These are phyloP conservation scores for Margaritifera margaritifera DNA, from an alignment of 2,888 invertebrate genomes.

Conservation along the genomic window DNA sequence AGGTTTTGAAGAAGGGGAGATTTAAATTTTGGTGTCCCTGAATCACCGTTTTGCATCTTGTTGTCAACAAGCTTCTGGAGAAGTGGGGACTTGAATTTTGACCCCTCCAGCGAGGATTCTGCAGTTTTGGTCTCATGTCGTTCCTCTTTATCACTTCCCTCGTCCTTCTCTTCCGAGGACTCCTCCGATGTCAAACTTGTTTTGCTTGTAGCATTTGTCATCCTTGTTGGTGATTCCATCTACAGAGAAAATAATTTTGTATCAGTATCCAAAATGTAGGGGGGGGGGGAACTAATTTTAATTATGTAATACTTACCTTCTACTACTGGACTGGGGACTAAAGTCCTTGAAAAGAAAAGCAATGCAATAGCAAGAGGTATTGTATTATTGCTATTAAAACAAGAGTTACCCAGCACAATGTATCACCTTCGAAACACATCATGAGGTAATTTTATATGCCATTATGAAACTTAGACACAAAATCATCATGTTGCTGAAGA, in stretches of 20 bases:
- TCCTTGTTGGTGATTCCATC: conserved; percentile 38
- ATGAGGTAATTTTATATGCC: too few relatives aligned
- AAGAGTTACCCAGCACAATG: too few relatives aligned
- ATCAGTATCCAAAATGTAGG: too few relatives aligned
- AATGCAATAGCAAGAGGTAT: too few relatives aligned
- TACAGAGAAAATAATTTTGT: conserved; percentile 10
- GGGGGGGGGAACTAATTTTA: too few relatives aligned
- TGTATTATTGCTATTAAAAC: too few relatives aligned
- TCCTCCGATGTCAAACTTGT: conserved; percentile 50
- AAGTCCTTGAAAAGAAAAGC: too few relatives aligned
- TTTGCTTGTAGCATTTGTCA: conserved; percentile 51
- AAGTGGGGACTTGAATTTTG: conserved; percentile 66
- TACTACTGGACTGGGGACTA: too few relatives aligned
- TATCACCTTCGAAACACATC: too few relatives aligned
- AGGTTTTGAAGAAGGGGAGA: conserved; percentile 66
- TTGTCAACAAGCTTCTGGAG: conserved; percentile 63
- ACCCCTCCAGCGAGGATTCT: conserved; percentile 24
- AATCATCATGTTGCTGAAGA: too few relatives aligned
- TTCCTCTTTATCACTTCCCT: conserved; percentile 34
- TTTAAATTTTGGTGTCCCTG: conserved; percentile 63
- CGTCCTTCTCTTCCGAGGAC: conserved; percentile 33
- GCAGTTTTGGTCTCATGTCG: conserved; percentile 14
- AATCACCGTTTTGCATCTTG: conserved; percentile 40
- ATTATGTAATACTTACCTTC: too few relatives aligned
- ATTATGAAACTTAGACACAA: too few relatives aligned